Evolutionary conservation across 2,113 vertebrate species (phyloP), one percentile per base, ranked within the genome.

Genomic region (Acanthisitta chloris): DNA sequence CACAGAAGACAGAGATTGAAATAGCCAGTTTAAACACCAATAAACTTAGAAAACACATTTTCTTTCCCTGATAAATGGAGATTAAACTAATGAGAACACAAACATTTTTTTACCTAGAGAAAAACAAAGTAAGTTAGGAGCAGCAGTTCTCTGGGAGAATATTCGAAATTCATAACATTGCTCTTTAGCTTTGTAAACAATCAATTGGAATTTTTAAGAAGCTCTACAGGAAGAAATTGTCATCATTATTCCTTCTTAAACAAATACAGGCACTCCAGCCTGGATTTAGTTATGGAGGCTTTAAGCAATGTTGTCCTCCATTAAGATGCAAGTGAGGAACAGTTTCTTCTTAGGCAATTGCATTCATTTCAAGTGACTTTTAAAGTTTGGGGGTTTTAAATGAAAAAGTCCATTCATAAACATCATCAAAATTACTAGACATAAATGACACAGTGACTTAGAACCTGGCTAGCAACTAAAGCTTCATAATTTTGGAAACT

Each of bases 211-310:
- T 62, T 88, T 91, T 86, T 62, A 83, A 70, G 76, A 66, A 78
- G 34, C 7, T 67, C 43, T 78, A 10, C 24, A 26, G 28, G 55
- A 93, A 85, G 42, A 86, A 93, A 73, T 21, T 46, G 29, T 26
- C 15, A 51, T 73, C 48, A 64, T 94, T 86, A 71, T 51, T 78
- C 51, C 81, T 88, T 90, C 59, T 94, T 95, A 66, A 94, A 66
- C 49, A 88, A 76, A 83, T n/a, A 31, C 34, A 66, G 23, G 16
- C 34, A 80, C 15, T 76, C 17, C 48, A 73, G 48, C 11, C 23
- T 78, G 83, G 81, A 74, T 52, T 43, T 80, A 55, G 52, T 88
- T 90, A 36, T 26, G 26, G 26, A 90, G 8, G 20, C 9, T 92
- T 90, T 71, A 86, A 86, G 55, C 38, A 74, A 46, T 54, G 14